Conservation (phyloP, 2,888 invertebrate species). For the Drosophila neoperkinsi region DNA sequence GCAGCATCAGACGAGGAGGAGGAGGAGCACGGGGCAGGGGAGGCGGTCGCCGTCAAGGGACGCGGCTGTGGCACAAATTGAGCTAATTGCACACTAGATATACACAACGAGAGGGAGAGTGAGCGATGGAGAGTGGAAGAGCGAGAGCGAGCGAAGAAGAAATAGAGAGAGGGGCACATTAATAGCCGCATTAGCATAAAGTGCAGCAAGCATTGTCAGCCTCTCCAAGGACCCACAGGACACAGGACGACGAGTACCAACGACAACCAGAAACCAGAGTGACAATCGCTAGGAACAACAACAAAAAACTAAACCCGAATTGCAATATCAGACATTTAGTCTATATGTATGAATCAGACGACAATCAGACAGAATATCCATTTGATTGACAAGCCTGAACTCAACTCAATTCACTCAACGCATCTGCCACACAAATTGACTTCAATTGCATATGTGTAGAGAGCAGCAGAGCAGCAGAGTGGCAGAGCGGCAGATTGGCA, state of each 20-base stretch:
- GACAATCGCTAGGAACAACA: slow-evolving; percentile 37
- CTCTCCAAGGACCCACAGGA: slow-evolving; percentile 37
- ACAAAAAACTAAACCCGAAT: slow-evolving; percentile 19
- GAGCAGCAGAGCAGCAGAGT: slow-evolving; percentile 4
- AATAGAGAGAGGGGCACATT: slow-evolving; percentile 40
- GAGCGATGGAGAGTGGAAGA: not conserved
- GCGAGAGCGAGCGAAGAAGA: not conserved
- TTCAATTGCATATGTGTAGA: slow-evolving; percentile 49
- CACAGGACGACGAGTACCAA: not conserved
- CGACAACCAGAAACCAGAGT: slow-evolving; percentile 13
- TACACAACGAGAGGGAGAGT: slow-evolving; percentile 22
- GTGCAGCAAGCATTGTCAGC: slow-evolving; percentile 51
- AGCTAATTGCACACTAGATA: slow-evolving; percentile 78
- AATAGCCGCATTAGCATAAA: slow-evolving; percentile 77
- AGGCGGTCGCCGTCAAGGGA: slow-evolving; percentile 36
- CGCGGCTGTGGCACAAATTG: slow-evolving; percentile 67
- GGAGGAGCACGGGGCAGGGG: not conserved
- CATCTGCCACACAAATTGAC: slow-evolving; percentile 40
- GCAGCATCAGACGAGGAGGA: slow-evolving; percentile 1
- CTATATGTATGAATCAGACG: slow-evolving; percentile 13
- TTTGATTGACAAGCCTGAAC: slow-evolving; percentile 66
- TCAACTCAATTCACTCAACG: slow-evolving; percentile 33
- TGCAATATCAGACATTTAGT: slow-evolving; percentile 51
- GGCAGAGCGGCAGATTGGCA: not conserved
- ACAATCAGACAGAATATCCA: slow-evolving; percentile 53